phyloP scores from a whole-genome alignment of 2,113 vertebrate species.

The Seriola quinqueradiata region DNA sequence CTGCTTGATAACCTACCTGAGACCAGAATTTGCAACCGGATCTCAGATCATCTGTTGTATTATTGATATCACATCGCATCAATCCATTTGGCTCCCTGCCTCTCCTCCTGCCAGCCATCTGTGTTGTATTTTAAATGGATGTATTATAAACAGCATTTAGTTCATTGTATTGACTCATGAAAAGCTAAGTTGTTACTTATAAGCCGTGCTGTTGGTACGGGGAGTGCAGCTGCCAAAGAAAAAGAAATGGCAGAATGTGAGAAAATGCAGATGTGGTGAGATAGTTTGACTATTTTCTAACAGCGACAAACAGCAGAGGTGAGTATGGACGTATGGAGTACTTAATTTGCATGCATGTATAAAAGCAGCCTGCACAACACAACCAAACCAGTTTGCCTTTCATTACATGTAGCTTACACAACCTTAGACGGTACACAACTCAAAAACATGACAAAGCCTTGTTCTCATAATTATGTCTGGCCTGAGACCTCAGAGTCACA shows the following conservation, averaged over 20 bases:
- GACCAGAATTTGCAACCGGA: conserved; percentile 4
- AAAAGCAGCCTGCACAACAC: not conserved
- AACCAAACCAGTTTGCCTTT: not conserved
- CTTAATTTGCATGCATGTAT: not conserved
- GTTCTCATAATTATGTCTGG: not conserved
- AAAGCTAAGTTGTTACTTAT: conserved; percentile 20
- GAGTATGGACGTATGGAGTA: not conserved
- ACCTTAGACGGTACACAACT: not conserved
- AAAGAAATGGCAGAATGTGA: not conserved
- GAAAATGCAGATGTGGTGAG: not conserved
- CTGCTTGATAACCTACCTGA: not conserved
- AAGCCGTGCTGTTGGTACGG: not conserved
- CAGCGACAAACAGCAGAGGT: not conserved
- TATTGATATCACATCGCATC: conserved; percentile 41
- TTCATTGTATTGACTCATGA: conserved; percentile 11
- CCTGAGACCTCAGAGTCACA: not conserved
- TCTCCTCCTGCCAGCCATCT: not conserved
- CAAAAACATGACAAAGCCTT: not conserved
- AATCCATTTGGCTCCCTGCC: conserved; percentile 20
- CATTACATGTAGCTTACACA: not conserved
- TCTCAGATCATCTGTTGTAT: conserved; percentile 22
- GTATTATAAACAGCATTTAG: conserved; percentile 16
- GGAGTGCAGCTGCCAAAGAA: not conserved
- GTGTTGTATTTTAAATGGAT: conserved; percentile 18
- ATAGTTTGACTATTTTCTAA: not conserved